Evolutionary conservation across 2,797 vertebrate genomes (phyloP).

Genomic region (Neosilurus mollespiculum): DNA sequence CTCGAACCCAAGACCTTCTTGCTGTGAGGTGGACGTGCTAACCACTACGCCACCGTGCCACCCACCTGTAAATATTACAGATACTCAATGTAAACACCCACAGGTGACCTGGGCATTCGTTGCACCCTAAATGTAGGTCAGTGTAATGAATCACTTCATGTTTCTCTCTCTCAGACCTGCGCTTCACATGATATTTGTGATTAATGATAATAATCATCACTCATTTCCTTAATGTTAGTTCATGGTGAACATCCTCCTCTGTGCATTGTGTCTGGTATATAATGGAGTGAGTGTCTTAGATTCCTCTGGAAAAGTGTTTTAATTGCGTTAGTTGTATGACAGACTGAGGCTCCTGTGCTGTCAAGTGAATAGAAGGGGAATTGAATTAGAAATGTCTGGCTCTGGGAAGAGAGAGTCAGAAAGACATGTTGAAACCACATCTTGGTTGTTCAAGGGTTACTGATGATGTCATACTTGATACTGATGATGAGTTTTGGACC

Average conservation of each 20-base stretch:
- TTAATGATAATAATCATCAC: not conserved
- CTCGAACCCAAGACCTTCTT: too few species aligned
- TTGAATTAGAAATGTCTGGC: conserved; percentile 48
- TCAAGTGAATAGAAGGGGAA: conserved; percentile 44
- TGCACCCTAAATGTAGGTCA: not conserved
- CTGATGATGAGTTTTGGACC: not conserved
- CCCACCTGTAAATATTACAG: not conserved
- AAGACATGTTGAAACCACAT: conserved; percentile 2
- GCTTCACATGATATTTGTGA: not conserved
- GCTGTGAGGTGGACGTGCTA: too few species aligned
- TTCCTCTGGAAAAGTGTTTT: conserved; percentile 49
- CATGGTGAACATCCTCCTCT: conserved; percentile 14
- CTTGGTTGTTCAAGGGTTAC: conserved; percentile 16
- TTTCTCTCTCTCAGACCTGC: not conserved
- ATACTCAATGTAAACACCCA: not conserved
- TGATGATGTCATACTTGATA: conserved; percentile 16
- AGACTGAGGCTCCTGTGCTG: conserved; percentile 51
- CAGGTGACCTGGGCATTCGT: not conserved
- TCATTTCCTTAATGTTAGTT: not conserved
- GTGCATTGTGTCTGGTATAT: conserved; percentile 19
- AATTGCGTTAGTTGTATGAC: conserved; percentile 57
- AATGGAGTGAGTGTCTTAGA: conserved; percentile 27
- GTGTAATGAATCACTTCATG: conserved; percentile 3
- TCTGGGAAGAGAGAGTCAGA: conserved; percentile 36
- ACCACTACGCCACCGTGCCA: too few species aligned